Evolutionary conservation across 2,797 vertebrate species (phyloP), one percentile per base, ranked within the genome.

Genomic region (Microchirus variegatus): DNA sequence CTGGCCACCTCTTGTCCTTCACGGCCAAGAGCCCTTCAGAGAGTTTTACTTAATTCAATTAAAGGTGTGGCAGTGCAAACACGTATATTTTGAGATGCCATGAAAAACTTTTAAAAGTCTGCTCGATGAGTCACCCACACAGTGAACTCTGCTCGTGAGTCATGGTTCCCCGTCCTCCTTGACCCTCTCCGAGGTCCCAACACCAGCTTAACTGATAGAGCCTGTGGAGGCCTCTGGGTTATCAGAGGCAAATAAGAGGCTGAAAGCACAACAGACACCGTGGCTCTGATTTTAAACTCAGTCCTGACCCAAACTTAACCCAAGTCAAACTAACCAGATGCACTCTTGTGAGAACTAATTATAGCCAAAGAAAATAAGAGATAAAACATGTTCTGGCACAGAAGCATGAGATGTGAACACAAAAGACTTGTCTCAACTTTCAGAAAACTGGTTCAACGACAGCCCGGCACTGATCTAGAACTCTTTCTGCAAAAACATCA

Each of bases 211-310:
- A 61, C 78, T 74, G 84, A 87, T 83, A 83, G 73, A 37, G 53
- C 57, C 53, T 9, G 61, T 10, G 46, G 67, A 71, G 84, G 66
- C 53, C 77, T 75, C n/a, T 13, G 58, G 85, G 89, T 91, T 91
- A 90, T 90, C 88, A 77, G 83, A 53, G 58, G 85, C 77, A 87
- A 89, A 90, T 66, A 86, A 56, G 53, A 5, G 66, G 65, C 64
- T 52, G 48, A 37, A 53, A 67, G 58, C 55, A 46, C 58, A 51
- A 48, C 75, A 54, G 60, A 65, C 65, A 31, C 63, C 17, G 61
- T 19, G 57, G 72, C 68, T 72, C 37, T 62, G 81, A 86, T 87
- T 86, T 22, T 75, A 75, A 88, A 81, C 53, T 50, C 51, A 5
- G 67, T 75, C 70, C 76, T 79, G 84, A 90, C 81, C 81, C 14